These are phyloP conservation scores for Antitype chi DNA, from an alignment of 2,888 invertebrate genomes.

Conservation along the genomic window DNA sequence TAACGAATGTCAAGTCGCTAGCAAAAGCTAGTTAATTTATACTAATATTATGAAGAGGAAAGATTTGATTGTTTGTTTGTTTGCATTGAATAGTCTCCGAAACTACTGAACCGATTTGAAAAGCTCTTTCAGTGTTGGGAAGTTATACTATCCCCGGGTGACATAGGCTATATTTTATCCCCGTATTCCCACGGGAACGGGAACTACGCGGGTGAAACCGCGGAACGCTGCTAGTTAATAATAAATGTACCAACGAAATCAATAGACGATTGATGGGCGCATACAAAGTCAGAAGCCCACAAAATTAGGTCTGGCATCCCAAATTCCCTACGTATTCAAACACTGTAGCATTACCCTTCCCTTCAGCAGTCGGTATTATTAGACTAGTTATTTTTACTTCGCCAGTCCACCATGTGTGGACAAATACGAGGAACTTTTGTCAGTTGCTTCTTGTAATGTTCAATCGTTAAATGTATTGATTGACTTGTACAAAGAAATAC, in stretches of 20 bases:
- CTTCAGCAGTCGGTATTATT: conserved; percentile 37
- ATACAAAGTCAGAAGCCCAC: conserved; percentile 15
- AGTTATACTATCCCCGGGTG: too few relatives aligned
- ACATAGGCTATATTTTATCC: too few relatives aligned
- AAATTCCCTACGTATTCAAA: conserved; percentile 2
- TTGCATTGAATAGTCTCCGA: too few relatives aligned
- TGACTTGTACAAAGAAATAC: conserved; percentile 61
- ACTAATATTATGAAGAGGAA: too few relatives aligned
- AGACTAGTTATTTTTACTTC: conserved; percentile 57
- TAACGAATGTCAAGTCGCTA: too few relatives aligned
- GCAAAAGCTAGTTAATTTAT: too few relatives aligned
- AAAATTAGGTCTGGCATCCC: conserved; percentile 22
- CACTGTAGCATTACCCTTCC: conserved; percentile 18
- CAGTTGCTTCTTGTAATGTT: conserved; percentile 30
- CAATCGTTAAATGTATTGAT: conserved; percentile 61
- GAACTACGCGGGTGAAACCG: too few relatives aligned
- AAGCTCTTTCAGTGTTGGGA: too few relatives aligned
- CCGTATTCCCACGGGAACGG: too few relatives aligned
- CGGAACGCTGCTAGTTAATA: too few relatives aligned
- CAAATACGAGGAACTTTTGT: conserved; percentile 56
- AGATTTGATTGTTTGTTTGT: too few relatives aligned
- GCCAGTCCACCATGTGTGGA: conserved; percentile 58
- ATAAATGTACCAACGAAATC: background rate
- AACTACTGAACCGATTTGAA: too few relatives aligned
- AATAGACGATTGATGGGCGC: background rate